Percentiles rank a stretch among this genome's conserved stretches.
Conservation (phyloP, 2,888 invertebrate genomes). For the Polyommatus icarus region DNA sequence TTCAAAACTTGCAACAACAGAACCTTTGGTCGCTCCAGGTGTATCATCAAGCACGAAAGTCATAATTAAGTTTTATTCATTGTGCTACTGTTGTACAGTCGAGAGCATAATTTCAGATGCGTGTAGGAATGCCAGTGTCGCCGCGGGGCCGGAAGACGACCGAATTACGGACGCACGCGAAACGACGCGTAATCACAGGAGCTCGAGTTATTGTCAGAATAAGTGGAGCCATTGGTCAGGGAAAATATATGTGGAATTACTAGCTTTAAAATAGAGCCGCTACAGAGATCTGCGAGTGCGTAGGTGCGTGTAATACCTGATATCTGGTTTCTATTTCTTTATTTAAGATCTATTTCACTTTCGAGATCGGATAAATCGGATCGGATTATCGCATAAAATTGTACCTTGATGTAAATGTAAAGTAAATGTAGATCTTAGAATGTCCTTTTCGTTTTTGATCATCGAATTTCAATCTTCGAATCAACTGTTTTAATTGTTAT, state of each 20-base stretch:
- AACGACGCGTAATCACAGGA: constrained; percentile 53
- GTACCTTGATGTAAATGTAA: no score
- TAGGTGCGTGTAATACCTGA: neutral
- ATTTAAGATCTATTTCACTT: neutral
- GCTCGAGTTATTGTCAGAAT: constrained; percentile 35
- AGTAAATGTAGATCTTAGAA: no score
- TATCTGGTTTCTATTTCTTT: neutral
- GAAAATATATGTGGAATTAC: constrained; percentile 10
- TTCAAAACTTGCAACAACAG: neutral
- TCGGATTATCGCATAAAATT: no score
- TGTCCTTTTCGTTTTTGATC: no score
- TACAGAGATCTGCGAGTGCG: neutral
- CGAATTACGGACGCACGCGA: constrained; percentile 59
- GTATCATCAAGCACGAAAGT: neutral
- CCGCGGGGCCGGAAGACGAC: constrained; percentile 65
- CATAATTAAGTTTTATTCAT: constrained; percentile 24
- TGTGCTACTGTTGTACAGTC: constrained; percentile 39
- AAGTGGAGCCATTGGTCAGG: constrained; percentile 24
- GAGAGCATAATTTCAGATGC: constrained; percentile 45
- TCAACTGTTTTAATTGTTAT: no score
- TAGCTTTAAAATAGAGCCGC: neutral
- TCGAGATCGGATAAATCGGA: no score
- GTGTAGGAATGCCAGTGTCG: constrained; percentile 57
- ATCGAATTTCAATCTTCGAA: no score
- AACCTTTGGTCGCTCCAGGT: constrained; percentile 6